These are phyloP conservation scores for Thereva nobilitata DNA, from an alignment of 2,888 invertebrate genomes.

Conservation along the genomic window DNA sequence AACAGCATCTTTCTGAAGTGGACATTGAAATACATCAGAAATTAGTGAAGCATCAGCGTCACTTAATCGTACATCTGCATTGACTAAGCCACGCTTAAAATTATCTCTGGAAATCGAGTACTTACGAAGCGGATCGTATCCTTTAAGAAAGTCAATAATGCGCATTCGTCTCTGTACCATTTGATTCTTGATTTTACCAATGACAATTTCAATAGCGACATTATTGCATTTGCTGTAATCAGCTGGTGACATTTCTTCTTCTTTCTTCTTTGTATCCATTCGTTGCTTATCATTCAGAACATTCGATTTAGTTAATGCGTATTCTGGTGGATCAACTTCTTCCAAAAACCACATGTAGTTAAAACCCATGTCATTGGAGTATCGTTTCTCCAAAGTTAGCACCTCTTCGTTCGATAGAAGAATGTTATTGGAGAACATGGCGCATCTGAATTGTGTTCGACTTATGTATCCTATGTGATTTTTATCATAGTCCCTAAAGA, in stretches of 20 bases:
- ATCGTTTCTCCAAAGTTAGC: conserved; percentile 70
- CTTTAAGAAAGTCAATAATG: conserved; percentile 68
- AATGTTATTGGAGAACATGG: conserved; percentile 69
- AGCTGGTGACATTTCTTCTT: conserved; percentile 48
- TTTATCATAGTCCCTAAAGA: conserved; percentile 74
- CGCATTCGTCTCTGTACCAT: conserved; percentile 70
- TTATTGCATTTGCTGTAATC: conserved; percentile 56
- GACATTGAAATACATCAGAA: conserved; percentile 73
- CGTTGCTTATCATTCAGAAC: conserved; percentile 1
- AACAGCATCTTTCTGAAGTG: conserved; percentile 63
- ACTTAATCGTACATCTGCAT: conserved; percentile 68
- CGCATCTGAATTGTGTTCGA: conserved; percentile 71
- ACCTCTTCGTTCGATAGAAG: conserved; percentile 68
- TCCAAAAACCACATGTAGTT: conserved; percentile 71
- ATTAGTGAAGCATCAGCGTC: conserved; percentile 71
- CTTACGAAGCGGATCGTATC: conserved; percentile 69
- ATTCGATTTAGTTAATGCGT: conserved; percentile 50
- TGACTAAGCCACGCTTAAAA: conserved; percentile 72
- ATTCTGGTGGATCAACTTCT: conserved; percentile 61
- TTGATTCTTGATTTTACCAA: conserved; percentile 75
- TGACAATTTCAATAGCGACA: conserved; percentile 69
- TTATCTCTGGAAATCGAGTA: conserved; percentile 67
- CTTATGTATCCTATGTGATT: conserved; percentile 74
- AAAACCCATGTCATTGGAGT: conserved; percentile 76
- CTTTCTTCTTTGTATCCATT: conserved; percentile 47